These are phyloP conservation scores for Sphaeridia pumilis DNA, from an alignment of 2,888 invertebrate genomes.

Conservation along the genomic window DNA sequence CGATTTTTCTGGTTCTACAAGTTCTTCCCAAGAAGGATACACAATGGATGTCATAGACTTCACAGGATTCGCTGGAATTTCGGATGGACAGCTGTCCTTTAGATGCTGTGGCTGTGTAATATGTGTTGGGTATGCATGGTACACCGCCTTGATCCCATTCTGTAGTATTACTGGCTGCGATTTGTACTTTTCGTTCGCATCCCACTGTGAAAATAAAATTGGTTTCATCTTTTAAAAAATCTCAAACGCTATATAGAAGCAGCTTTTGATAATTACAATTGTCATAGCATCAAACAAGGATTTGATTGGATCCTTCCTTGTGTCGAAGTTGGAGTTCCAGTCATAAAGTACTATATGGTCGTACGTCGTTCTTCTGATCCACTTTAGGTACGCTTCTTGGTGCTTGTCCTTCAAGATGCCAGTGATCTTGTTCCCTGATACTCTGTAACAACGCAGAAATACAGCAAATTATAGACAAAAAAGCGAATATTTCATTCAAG, in stretches of 20 bases:
- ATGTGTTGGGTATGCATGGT: conserved; percentile 62
- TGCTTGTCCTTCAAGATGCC: conserved; percentile 44
- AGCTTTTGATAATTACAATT: conserved; percentile 39
- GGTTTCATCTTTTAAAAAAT: too few species aligned
- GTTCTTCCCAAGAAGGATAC: background rate
- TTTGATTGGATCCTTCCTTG: conserved; percentile 43
- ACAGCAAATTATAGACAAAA: too few species aligned
- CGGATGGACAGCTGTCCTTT: background rate
- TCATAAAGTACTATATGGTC: conserved; percentile 64
- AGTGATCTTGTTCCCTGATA: conserved; percentile 49
- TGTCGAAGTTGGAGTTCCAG: conserved; percentile 47
- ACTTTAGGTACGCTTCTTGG: conserved; percentile 47
- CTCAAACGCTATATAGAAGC: too few species aligned
- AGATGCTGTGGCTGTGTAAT: conserved; percentile 54
- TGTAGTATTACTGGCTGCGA: conserved; percentile 59
- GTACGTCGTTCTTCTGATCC: conserved; percentile 54
- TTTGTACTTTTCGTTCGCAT: conserved; percentile 56
- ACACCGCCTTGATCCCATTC: conserved; percentile 64
- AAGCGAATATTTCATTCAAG: too few species aligned
- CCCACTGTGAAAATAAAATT: conserved; percentile 59
- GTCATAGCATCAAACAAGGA: conserved; percentile 49
- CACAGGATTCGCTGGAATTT: too few species aligned
- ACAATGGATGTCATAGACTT: background rate
- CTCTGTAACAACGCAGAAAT: conserved; percentile 17
- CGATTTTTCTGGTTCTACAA: too few species aligned